Percentiles rank a stretch among this genome's conserved stretches.
phyloP scores from a whole-genome alignment of 2,113 vertebrate genomes.

The Morone saxatilis region DNA sequence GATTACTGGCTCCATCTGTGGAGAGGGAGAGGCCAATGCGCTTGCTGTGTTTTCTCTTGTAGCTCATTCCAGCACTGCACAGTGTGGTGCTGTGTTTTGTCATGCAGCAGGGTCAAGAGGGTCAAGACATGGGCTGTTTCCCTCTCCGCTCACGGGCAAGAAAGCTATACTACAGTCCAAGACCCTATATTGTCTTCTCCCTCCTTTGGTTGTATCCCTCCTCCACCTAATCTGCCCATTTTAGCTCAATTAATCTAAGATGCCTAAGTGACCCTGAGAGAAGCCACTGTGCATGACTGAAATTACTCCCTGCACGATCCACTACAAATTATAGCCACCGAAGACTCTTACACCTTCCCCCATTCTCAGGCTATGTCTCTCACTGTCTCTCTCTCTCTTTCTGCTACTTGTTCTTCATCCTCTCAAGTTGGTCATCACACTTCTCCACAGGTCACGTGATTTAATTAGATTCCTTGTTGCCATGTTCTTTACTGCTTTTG shows the following conservation, averaged over 20 bases:
- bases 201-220: constrained; percentile 23
- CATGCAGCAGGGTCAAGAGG: constrained; percentile 30
- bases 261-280: constrained; percentile 66
- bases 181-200: background rate
- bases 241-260: constrained; percentile 70
- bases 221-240: constrained; percentile 14
- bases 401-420: background rate
- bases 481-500: constrained; percentile 34
- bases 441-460: constrained; percentile 46
- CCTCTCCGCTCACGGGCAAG: constrained; percentile 53
- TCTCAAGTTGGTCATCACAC: constrained; percentile 27
- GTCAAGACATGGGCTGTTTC: constrained; percentile 42
- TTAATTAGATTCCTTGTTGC: constrained; percentile 63
- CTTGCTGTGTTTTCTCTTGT: constrained; percentile 35
- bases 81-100: constrained; percentile 48
- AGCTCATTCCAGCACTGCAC: constrained; percentile 31
- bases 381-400: background rate
- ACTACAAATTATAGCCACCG: constrained; percentile 49
- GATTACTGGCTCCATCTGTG: constrained; percentile 71
- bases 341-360: constrained; percentile 10
- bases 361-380: background rate
- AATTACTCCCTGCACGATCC: constrained; percentile 51
- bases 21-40: constrained; percentile 41
- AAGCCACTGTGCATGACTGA: constrained; percentile 66
- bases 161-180: constrained; percentile 9